Base-by-base conservation (phyloP, 2,113 vertebrate species). In the Excalfactoria chinensis region DNA sequence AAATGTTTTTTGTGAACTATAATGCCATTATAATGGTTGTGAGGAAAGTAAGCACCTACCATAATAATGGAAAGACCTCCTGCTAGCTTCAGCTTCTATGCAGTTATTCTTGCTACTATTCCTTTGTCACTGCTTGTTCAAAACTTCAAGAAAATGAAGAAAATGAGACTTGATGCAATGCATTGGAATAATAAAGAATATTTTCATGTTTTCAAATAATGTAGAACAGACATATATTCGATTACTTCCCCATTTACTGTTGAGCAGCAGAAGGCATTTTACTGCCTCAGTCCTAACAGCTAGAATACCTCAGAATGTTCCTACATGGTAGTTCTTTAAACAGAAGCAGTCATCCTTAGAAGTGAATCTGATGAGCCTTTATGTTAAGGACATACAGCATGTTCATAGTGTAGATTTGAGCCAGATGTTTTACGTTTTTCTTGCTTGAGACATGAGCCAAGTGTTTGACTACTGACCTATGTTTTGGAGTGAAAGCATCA, bases 371-470 rank as follows among this genome's bases (percentile, higher is more conserved):
- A 37, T 60, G 12, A 93, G 7, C 55, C 66, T 80, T 77, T 35
- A 68, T 23, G 48, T 77, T 89, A 81, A 91, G 86, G 68, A 66
- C 26, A 83, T 17, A 0, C 48, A 49, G 37, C 55, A 18, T 13
- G 26, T 64, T 92, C 64, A 35, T 37, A 59, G 40, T 68, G 60
- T 49, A 88, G 71, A 80, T 91, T 87, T 73, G 79, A 55, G 84
- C 21, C 94, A 96, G 91, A 96, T 88, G 91, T 71, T 95, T 93
- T 41, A 71, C 72, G 89, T 96, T 93, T 93, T 86, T 95, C 89
- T 62, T 88, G 89, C 66, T 30, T 94, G 87, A 96, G 68, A 93
- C 93, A 89, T 7, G 43, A 91, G 79, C 78, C 46, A 60, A 83
- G 28, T 77, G 53, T 67, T 72, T 91, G 84, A 78, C 68, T 93